phyloP scores from a whole-genome alignment of 2,888 invertebrate genomes.

The Rutpela maculata region DNA sequence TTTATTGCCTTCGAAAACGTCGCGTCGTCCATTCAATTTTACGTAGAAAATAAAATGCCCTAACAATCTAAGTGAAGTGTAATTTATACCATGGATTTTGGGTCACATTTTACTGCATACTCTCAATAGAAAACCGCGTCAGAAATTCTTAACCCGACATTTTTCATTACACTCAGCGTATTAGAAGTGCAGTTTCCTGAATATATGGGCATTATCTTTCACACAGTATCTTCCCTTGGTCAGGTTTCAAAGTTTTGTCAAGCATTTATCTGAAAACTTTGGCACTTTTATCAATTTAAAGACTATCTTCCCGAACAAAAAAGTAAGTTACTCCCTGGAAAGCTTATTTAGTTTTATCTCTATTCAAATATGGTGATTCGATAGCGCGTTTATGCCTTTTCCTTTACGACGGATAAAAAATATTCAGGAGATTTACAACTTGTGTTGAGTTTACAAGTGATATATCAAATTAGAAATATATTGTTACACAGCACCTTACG shows the following conservation, averaged over 20 bases:
- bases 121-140: background rate
- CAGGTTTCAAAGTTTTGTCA: constrained; percentile 19
- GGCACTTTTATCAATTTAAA: constrained; percentile 27
- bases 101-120: constrained; percentile 6
- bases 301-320: background rate
- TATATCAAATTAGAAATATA: background rate
- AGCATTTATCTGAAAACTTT: constrained; percentile 20
- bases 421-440: constrained; percentile 15
- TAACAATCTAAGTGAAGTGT: background rate
- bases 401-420: background rate
- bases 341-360: constrained; percentile 28
- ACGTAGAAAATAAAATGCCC: background rate
- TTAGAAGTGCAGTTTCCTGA: background rate
- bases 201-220: constrained; percentile 23
- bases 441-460: constrained; percentile 13
- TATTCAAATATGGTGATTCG: constrained; percentile 27
- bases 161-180: constrained; percentile 10
- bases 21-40: background rate
- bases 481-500: background rate
- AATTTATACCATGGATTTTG: background rate
- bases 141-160: constrained; percentile 1
- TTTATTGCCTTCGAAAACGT: background rate
- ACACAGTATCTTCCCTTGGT: constrained; percentile 13
- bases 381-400: constrained; percentile 25
- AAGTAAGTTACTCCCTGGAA: constrained; percentile 11